phyloP scores from a whole-genome alignment of 1,140 invertebrate genomes.

The Mizuhopecten yessoensis region DNA sequence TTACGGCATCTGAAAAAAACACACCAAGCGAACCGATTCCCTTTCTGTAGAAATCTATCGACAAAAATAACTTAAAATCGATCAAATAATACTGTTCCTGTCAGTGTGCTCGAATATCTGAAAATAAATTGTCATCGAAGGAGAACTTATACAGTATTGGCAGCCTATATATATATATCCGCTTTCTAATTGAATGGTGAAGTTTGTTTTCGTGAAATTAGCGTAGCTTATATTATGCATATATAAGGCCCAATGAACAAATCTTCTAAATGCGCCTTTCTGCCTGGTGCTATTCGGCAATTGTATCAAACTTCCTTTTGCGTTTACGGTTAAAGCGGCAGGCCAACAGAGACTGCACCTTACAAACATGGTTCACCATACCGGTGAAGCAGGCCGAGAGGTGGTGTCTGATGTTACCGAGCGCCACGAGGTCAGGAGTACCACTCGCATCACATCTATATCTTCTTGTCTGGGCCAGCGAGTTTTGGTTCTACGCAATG shows the following conservation, averaged over 20 bases:
- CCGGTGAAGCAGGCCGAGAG: too few relatives aligned
- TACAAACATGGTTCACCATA: not conserved
- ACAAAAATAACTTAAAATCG: constrained; percentile 20
- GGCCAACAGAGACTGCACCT: not conserved
- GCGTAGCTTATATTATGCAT: not conserved
- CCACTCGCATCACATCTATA: too few relatives aligned
- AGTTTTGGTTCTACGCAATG: too few relatives aligned
- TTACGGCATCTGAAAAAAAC: too few relatives aligned
- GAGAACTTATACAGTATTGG: not conserved
- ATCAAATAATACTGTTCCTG: not conserved
- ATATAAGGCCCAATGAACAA: not conserved
- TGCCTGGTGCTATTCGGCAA: too few relatives aligned
- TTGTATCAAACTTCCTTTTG: not conserved
- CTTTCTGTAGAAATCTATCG: not conserved
- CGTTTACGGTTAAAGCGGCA: too few relatives aligned
- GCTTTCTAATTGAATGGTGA: not conserved
- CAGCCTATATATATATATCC: not conserved
- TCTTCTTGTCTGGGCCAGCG: too few relatives aligned
- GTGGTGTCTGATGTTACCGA: too few relatives aligned
- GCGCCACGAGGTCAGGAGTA: too few relatives aligned
- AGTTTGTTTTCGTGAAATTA: not conserved
- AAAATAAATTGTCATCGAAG: not conserved
- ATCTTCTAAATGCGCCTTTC: too few relatives aligned
- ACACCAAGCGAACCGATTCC: not conserved
- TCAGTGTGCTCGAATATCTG: not conserved